phyloP scores from a whole-genome alignment of 2,888 invertebrate genomes.

The Eristalis pertinax region DNA sequence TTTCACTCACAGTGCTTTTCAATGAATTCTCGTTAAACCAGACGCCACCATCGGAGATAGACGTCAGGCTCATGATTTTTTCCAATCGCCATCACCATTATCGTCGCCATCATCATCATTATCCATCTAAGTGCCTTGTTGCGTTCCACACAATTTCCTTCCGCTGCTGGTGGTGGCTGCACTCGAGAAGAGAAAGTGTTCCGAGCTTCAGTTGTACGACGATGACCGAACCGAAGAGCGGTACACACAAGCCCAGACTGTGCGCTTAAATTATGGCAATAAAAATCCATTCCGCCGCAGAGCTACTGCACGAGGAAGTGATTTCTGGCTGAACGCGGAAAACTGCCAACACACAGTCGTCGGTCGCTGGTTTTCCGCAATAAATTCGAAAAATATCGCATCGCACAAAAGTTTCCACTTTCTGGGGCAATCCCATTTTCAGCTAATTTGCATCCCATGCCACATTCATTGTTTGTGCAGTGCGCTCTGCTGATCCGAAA shows the following conservation, averaged over 20 bases:
- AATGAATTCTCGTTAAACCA: slow-evolving; percentile 66
- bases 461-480: slow-evolving; percentile 26
- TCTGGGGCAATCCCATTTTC: slow-evolving; percentile 62
- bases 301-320: slow-evolving; percentile 41
- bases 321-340: slow-evolving; percentile 66
- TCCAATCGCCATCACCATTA: slow-evolving; percentile 19
- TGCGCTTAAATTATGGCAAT: slow-evolving; percentile 22
- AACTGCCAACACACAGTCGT: slow-evolving; percentile 2
- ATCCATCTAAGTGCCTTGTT: background rate
- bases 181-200: slow-evolving; percentile 63
- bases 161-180: slow-evolving; percentile 14
- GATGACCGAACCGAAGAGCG: slow-evolving; percentile 50
- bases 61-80: slow-evolving; percentile 40
- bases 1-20: slow-evolving; percentile 54
- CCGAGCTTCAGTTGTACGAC: slow-evolving; percentile 2
- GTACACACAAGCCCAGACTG: slow-evolving; percentile 4
- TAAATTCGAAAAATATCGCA: slow-evolving; percentile 23
- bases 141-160: slow-evolving; percentile 61
- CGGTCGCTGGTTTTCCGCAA: slow-evolving; percentile 29
- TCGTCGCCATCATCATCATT: background rate
- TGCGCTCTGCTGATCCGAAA: slow-evolving; percentile 1
- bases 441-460: slow-evolving; percentile 57
- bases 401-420: slow-evolving; percentile 30
- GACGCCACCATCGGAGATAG: background rate
- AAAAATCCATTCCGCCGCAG: slow-evolving; percentile 4